These are phyloP conservation scores for Hypocryptadius cinnamomeus DNA, from an alignment of 2,113 vertebrate genomes.

Conservation along the genomic window DNA sequence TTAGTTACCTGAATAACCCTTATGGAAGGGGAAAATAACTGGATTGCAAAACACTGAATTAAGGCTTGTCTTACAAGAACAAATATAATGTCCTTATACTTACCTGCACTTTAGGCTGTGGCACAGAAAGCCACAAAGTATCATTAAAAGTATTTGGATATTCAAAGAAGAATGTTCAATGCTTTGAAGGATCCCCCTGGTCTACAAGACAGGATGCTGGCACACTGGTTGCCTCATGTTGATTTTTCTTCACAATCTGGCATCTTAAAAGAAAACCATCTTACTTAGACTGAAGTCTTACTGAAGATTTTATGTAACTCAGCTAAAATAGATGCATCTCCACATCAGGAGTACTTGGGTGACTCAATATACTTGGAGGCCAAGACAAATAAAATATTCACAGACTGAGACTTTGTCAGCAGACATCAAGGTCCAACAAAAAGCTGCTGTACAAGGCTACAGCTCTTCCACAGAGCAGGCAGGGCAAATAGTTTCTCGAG, in stretches of 20 bases:
- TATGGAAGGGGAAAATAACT: neutral
- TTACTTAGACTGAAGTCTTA: neutral
- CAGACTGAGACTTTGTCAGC: neutral
- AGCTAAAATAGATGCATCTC: neutral
- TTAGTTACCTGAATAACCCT: neutral
- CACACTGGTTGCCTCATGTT: neutral
- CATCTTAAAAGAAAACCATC: neutral
- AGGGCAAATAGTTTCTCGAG: neutral
- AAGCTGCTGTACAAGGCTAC: neutral
- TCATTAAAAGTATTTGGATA: neutral
- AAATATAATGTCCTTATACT: neutral
- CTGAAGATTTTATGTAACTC: neutral
- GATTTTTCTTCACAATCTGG: neutral
- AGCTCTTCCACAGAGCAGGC: neutral
- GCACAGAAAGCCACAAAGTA: neutral
- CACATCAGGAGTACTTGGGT: neutral
- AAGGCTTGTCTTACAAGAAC: neutral
- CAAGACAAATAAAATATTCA: neutral
- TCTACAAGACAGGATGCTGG: neutral
- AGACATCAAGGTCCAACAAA: neutral
- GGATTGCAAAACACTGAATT: neutral
- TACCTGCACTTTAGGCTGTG: neutral
- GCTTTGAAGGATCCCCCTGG: neutral
- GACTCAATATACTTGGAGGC: neutral
- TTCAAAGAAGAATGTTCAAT: neutral